Evolutionary conservation across 2,888 invertebrate species (phyloP), one percentile per base, ranked within the genome.

Genomic region (Oligia fasciuncula): DNA sequence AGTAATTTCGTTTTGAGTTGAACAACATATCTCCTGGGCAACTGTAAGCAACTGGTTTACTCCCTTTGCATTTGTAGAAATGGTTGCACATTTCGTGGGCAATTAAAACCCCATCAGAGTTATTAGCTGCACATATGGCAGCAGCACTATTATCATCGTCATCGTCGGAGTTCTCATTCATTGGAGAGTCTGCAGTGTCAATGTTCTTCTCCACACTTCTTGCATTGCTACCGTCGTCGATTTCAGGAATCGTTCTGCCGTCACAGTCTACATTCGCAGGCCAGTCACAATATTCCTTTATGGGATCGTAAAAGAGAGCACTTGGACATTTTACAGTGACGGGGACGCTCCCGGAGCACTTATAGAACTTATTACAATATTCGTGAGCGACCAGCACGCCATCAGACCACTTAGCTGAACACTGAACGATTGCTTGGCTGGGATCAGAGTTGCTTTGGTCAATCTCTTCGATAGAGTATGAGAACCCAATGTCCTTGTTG

Each of bases 41-140:
- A 3, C 29, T 73, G 1, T 85, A 54, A 4, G 82, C 76, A 5
- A 91, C 80, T 8, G 93, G 91, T 5, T 65, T 29, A 0, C 90
- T 90, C 0, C 76, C 69, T 11, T n/a, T 73, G 66, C 93, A 93
- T 60, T 88, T 85, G 74, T 93, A 93, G 76, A 91, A 94, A 71
- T 92, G 85, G 73, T 91, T 88, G 77, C 93, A 93, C 35, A 89
- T 89, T 76, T 93, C 91, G 75, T 93, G 92, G 6, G 91, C 91
- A 2, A 92, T 72, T 3, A 93, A 80, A 17, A 84, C 23, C 6
- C 92, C 90, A 4, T 91, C 90, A 5, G 92, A 91, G 5, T 78
- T 84, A 0, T 84, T 75, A 54, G 83, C 79, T 9, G 87, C 87
- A 76, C 93, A 93, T 43, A 90, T 90, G 0, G 51, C 67, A 0